Base-by-base conservation (phyloP, 2,797 vertebrate species). In the Eupleurogrammus muticus region DNA sequence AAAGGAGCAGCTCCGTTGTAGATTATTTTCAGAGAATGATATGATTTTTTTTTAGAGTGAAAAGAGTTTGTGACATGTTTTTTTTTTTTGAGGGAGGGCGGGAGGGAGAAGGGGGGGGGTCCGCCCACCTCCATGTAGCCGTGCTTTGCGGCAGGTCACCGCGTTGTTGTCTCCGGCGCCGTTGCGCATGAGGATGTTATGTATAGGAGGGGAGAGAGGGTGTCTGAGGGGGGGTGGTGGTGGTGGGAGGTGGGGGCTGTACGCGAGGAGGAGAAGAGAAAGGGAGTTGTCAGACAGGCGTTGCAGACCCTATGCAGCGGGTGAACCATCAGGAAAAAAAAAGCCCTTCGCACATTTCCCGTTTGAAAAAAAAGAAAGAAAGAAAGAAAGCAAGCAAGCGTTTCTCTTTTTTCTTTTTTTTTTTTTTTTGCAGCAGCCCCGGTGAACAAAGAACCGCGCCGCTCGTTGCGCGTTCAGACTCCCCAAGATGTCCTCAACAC, bases 71-170 rank as follows among this genome's bases (percentile, higher is more conserved):
- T 73, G 86, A 59, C 70, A 81, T 88, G 83, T 83, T 81, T 73
- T 24, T 36, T 6, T 16, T 49, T 28, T 64, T 20, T 51, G 21
- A 0, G 2, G 11, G 14, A n/a, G n/a, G n/a, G n/a, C n/a, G n/a
- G n/a, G n/a, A n/a, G n/a, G 14, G 19, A 42, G 16, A 47, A 16
- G 34, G 13, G 4, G 38, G 71, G 81, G 89, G 84, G 77, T 89
- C 89, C 92, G 90, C 93, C 91, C 92, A 93, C 92, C 84, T 79
- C 86, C 38, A 64, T 78, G 80, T 36, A 80, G 69, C 87, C 81
- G 77, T 79, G 90, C 90, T 89, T 92, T 93, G 93, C 92, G 79
- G 91, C 87, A 92, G 93, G 92, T 93, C 92, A 92, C 80, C 76
- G 90, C 86, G 90, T 85, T 87, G 91, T 86, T 90, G 88, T 91